A percentile compares a stretch with the other conserved stretches of the same genome.
phyloP scores from a whole-genome alignment of 2,797 vertebrate species.

The Spatula clypeata region DNA sequence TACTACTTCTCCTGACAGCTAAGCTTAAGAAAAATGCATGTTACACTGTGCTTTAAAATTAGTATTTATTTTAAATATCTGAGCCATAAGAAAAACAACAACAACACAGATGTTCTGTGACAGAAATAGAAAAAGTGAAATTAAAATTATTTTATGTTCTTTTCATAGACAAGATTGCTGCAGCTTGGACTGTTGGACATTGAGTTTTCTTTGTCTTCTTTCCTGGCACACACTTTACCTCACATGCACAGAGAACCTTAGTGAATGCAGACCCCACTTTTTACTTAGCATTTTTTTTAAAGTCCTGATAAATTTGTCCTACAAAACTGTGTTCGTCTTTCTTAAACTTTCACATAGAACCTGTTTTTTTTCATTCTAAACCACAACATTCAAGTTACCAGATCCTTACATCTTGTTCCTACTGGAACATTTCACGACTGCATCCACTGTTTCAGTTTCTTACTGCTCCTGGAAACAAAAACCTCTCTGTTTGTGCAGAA shows the following conservation, averaged over 20 bases:
- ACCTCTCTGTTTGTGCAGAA: background rate
- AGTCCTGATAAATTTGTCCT: background rate
- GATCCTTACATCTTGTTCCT: background rate
- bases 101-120: background rate
- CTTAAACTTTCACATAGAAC: background rate
- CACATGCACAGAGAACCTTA: background rate
- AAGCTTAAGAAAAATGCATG: background rate
- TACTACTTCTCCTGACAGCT: background rate
- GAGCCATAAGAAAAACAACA: background rate
- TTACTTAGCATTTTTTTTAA: background rate
- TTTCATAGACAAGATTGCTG: background rate
- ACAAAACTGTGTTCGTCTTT: background rate
- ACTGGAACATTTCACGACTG: background rate
- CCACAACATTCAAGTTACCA: background rate
- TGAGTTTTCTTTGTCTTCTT: background rate
- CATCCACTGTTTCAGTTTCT: conserved; percentile 17
- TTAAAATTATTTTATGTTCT: background rate
- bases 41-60: background rate
- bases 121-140: background rate
- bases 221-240: background rate
- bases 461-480: conserved; percentile 19
- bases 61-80: background rate
- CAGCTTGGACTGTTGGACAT: background rate
- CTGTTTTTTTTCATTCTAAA: background rate
- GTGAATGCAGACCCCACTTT: background rate